Evolutionary conservation across 2,113 vertebrate species (phyloP), one percentile per base, ranked within the genome.

Genomic region (Xenopus borealis): DNA sequence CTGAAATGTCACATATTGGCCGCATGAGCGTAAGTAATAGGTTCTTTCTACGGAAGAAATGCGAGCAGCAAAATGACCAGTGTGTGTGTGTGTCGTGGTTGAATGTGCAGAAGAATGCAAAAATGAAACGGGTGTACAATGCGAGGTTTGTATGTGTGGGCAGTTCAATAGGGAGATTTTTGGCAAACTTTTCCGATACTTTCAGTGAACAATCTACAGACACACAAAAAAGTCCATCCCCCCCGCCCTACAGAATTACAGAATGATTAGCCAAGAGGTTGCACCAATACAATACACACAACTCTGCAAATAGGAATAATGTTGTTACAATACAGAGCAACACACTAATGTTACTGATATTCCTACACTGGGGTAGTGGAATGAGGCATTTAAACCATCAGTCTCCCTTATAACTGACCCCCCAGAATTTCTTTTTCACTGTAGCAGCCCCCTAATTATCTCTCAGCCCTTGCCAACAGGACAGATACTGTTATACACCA

Each of bases 1-100:
- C 66, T 69, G 47, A 75, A 75, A 75, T 75, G 73, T 69, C 73
- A 75, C 66, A 69, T 69, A 55, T 75, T 53, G 68, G 66, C 58
- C 61, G 73, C 12, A 9, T 3, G 40, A 23, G 68, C 68, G 33
- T 9, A 50, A 44, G 73, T 61, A 50, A 63, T 61, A 52, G 44
- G 16, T 33, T 27, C 20, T 62, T 63, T 47, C 66, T 62, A 19
- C 23, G 62, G 5, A 68, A 62, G 17, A 23, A n/a, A 67, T 18
- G 20, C 11, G 45, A 17, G n/a, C 33, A 9, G 61, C 66, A 62
- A 44, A 75, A 69, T 62, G 14, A 75, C n/a, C 61, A 63, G 45
- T 33, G 66, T 68, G 45, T 33, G 66, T 68, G 45, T 68, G 44
- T 50, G 66, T 63, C 66, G 20, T 62, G 66, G 58, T 47, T 50